phyloP scores from a whole-genome alignment of 2,797 vertebrate species.

The Syndactyla subalaris region DNA sequence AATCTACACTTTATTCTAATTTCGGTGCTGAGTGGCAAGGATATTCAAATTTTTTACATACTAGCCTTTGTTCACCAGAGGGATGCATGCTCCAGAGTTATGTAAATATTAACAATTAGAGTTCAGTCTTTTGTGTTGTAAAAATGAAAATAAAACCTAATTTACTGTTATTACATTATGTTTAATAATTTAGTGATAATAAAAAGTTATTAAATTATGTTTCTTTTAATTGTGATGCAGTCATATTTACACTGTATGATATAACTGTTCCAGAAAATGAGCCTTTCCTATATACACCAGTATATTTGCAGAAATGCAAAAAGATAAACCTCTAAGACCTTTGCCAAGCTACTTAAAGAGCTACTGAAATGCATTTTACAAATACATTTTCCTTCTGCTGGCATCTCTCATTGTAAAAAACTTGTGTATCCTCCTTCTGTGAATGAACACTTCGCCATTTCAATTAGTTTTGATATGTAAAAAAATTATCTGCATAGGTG shows the following conservation, averaged over 20 bases:
- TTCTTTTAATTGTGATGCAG: background rate
- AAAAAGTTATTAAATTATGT: background rate
- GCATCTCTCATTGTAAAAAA: background rate
- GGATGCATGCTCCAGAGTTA: background rate
- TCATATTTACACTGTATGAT: background rate
- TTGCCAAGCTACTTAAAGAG: constrained; percentile 1
- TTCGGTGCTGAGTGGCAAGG: background rate
- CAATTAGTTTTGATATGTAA: background rate
- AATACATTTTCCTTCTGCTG: constrained; percentile 4
- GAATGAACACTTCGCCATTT: constrained; percentile 30
- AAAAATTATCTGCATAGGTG: background rate
- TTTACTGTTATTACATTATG: background rate
- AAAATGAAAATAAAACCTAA: background rate
- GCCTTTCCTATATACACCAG: background rate
- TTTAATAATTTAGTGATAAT: background rate
- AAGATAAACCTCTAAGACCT: background rate
- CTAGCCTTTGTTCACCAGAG: background rate
- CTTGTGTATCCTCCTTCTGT: background rate
- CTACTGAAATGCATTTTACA: constrained; percentile 9
- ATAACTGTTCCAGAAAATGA: background rate
- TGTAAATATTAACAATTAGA: background rate
- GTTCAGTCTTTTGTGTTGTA: background rate
- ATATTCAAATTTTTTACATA: background rate
- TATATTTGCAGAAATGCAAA: background rate
- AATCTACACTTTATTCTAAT: background rate